These are phyloP conservation scores for Drosophila borborema DNA, from an alignment of 2,888 invertebrate species.

Conservation along the genomic window DNA sequence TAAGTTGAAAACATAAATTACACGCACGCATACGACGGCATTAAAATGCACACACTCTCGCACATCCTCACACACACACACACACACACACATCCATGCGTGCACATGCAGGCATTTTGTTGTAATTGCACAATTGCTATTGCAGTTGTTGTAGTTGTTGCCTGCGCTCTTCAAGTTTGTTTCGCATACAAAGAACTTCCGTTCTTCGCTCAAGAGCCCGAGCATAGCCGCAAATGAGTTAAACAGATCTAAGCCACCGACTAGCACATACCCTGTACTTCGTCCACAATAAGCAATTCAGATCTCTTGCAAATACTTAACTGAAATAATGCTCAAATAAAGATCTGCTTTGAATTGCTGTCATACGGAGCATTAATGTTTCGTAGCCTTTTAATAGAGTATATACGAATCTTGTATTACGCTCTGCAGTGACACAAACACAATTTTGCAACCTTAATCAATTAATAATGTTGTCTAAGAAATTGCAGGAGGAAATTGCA, in stretches of 20 bases:
- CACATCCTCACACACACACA: slow-evolving; percentile 19
- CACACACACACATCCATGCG: slow-evolving; percentile 14
- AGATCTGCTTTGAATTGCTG: no score
- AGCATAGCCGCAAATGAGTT: slow-evolving; percentile 30
- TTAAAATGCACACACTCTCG: slow-evolving; percentile 51
- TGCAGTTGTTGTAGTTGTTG: slow-evolving; percentile 31
- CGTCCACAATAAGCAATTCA: neutral
- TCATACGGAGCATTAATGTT: neutral
- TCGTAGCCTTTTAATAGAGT: neutral
- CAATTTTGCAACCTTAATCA: slow-evolving; percentile 48
- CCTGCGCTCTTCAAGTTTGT: slow-evolving; percentile 49
- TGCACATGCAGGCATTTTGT: slow-evolving; percentile 39
- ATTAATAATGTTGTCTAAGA: slow-evolving; percentile 67
- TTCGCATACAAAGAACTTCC: slow-evolving; percentile 28
- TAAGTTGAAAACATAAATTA: slow-evolving; percentile 82
- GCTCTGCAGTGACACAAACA: neutral
- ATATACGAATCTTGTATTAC: slow-evolving; percentile 14
- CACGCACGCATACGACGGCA: slow-evolving; percentile 62
- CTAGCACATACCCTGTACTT: neutral
- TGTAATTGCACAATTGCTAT: slow-evolving; percentile 50
- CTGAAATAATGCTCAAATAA: neutral
- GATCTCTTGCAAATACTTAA: neutral
- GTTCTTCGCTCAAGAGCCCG: slow-evolving; percentile 14
- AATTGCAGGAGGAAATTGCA: slow-evolving; percentile 52
- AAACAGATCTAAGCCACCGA: neutral